Percentiles rank a stretch among this genome's conserved stretches.
These are phyloP conservation scores for Mercenaria mercenaria DNA, from an alignment of 1,140 invertebrate genomes.

Conservation along the genomic window DNA sequence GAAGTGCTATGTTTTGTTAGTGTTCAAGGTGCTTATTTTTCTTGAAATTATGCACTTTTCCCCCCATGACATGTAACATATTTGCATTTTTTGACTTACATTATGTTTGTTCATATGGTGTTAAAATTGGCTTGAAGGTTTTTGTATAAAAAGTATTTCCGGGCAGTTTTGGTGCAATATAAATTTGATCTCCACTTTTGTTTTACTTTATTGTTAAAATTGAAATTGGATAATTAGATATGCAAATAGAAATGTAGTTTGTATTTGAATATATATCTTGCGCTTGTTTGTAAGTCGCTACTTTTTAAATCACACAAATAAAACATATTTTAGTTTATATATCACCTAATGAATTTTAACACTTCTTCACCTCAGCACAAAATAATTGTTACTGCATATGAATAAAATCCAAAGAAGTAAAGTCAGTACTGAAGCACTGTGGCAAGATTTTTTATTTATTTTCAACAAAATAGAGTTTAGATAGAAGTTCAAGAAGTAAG, in stretches of 20 bases:
- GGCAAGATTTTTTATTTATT: too few relatives aligned
- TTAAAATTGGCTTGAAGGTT: background rate
- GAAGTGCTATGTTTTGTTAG: too few relatives aligned
- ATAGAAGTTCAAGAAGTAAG: too few relatives aligned
- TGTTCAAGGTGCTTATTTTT: too few relatives aligned
- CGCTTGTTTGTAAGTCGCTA: background rate
- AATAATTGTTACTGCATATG: too few relatives aligned
- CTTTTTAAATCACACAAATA: background rate
- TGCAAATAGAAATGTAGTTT: background rate
- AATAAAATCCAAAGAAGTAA: too few relatives aligned
- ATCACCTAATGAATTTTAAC: background rate
- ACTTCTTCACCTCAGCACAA: background rate
- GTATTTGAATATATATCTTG: background rate
- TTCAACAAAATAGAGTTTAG: too few relatives aligned
- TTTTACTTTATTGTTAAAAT: background rate
- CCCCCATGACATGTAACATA: too few relatives aligned
- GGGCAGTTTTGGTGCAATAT: constrained; percentile 16
- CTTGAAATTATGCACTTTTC: too few relatives aligned
- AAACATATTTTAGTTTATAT: background rate
- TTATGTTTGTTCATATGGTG: too few relatives aligned
- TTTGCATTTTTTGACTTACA: too few relatives aligned
- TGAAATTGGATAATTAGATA: background rate
- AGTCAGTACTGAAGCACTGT: too few relatives aligned
- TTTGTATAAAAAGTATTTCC: background rate
- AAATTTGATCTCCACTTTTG: background rate